Conservation (phyloP, 2,113 vertebrate species). For the Elachura formosa region DNA sequence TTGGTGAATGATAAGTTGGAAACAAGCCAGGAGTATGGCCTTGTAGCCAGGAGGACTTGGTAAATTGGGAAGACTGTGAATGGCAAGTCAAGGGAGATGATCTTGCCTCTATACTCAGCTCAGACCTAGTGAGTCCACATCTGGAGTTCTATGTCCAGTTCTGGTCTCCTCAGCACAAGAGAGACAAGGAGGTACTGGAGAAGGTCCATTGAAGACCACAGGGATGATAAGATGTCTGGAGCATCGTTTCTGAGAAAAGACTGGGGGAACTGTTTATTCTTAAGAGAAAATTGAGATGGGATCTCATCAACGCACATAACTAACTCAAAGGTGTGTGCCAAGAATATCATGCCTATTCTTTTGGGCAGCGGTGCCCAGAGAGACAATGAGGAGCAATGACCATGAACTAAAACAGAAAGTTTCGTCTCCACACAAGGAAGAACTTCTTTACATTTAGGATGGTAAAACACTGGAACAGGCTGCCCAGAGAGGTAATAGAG, state of each 20-base stretch:
- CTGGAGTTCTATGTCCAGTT: neutral
- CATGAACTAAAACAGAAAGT: neutral
- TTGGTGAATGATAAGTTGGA: neutral
- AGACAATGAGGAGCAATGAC: neutral
- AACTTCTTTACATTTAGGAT: neutral
- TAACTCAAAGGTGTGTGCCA: neutral
- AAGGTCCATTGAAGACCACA: neutral
- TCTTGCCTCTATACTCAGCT: neutral
- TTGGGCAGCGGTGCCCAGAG: neutral
- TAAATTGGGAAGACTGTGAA: neutral
- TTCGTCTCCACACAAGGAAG: accelerated
- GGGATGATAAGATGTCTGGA: neutral
- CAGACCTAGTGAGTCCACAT: neutral
- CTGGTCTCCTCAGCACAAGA: neutral
- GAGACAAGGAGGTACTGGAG: neutral
- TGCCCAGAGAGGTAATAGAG: neutral
- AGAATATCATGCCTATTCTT: neutral
- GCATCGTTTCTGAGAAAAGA: neutral
- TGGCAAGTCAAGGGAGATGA: neutral
- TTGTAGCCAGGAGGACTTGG: neutral
- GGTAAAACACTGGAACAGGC: neutral
- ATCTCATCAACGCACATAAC: neutral
- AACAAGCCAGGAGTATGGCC: too few relatives aligned
- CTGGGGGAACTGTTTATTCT: neutral
- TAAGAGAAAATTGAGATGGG: neutral